phyloP scores from a whole-genome alignment of 1,140 invertebrate species.

The Papilio dardanus region DNA sequence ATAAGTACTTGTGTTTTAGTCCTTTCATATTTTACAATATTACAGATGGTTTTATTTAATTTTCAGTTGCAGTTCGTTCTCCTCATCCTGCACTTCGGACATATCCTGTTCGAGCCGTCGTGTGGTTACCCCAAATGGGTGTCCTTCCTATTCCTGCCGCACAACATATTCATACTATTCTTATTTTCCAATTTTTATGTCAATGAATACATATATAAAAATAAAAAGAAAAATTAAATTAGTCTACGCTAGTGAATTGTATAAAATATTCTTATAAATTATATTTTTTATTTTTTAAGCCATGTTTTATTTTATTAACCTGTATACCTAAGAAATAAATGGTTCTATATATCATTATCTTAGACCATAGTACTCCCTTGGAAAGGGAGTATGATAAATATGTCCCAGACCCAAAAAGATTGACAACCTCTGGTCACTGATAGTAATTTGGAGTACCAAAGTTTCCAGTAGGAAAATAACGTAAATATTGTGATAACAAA shows the following conservation, averaged over 20 bases:
- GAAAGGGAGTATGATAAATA: too few relatives aligned
- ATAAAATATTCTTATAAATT: slow-evolving; percentile 15
- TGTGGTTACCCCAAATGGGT: slow-evolving; percentile 87
- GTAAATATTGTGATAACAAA: too few relatives aligned
- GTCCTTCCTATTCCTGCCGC: slow-evolving; percentile 83
- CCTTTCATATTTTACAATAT: too few relatives aligned
- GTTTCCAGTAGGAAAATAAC: too few relatives aligned
- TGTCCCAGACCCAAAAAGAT: too few relatives aligned
- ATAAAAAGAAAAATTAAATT: slow-evolving; percentile 62
- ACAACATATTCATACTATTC: slow-evolving; percentile 88
- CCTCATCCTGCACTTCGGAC: slow-evolving; percentile 86
- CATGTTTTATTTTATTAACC: not conserved
- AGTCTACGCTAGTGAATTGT: slow-evolving; percentile 9
- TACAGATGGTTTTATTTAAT: not conserved
- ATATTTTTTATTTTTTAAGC: not conserved
- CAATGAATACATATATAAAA: slow-evolving; percentile 85
- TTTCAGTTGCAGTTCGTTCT: slow-evolving; percentile 88
- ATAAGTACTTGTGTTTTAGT: too few relatives aligned
- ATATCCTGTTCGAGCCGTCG: slow-evolving; percentile 86
- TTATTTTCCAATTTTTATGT: slow-evolving; percentile 93
- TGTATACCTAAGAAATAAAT: too few relatives aligned
- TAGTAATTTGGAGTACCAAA: too few relatives aligned
- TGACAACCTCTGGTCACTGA: too few relatives aligned
- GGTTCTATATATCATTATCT: too few relatives aligned
- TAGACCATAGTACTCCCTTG: too few relatives aligned